phyloP scores from a whole-genome alignment of 2,797 vertebrate species.

The Coregonus ussuriensis region DNA sequence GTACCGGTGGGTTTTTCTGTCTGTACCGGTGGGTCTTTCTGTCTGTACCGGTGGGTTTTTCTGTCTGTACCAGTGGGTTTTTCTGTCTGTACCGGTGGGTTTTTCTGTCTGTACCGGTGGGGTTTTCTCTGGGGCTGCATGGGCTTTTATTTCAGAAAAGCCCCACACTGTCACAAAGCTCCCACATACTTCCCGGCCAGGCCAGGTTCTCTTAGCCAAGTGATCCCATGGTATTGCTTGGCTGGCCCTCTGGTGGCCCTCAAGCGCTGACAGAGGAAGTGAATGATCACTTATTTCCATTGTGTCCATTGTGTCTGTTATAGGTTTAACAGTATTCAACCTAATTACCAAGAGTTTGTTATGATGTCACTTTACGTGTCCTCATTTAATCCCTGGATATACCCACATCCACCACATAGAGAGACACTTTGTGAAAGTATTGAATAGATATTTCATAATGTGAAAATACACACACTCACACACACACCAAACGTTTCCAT shows the following conservation, averaged over 20 bases:
- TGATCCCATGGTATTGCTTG: slow-evolving; percentile 89
- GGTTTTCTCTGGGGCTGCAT: slow-evolving; percentile 55
- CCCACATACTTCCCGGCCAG: slow-evolving; percentile 86
- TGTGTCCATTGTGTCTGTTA: not conserved
- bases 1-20: slow-evolving; percentile 52
- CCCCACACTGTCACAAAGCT: slow-evolving; percentile 66
- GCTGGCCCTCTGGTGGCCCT: slow-evolving; percentile 57
- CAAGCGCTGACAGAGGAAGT: slow-evolving; percentile 45
- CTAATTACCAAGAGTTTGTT: not conserved
- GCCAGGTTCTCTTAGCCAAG: slow-evolving; percentile 58
- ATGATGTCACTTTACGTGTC: not conserved
- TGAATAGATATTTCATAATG: not conserved
- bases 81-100: slow-evolving; percentile 55
- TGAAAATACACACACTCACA: not conserved
- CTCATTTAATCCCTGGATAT: not conserved
- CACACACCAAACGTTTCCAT: not conserved
- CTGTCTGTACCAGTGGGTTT: not conserved
- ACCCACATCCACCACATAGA: not conserved
- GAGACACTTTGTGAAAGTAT: not conserved
- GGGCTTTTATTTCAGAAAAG: slow-evolving; percentile 69
- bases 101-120: slow-evolving; percentile 61
- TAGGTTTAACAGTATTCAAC: not conserved
- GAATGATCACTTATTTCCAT: not conserved
- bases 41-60: slow-evolving; percentile 42
- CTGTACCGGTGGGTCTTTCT: slow-evolving; percentile 54